Evolutionary conservation across 2,113 vertebrate genomes (phyloP), one percentile per base, ranked within the genome.

Genomic region (Pontoporia blainvillei): DNA sequence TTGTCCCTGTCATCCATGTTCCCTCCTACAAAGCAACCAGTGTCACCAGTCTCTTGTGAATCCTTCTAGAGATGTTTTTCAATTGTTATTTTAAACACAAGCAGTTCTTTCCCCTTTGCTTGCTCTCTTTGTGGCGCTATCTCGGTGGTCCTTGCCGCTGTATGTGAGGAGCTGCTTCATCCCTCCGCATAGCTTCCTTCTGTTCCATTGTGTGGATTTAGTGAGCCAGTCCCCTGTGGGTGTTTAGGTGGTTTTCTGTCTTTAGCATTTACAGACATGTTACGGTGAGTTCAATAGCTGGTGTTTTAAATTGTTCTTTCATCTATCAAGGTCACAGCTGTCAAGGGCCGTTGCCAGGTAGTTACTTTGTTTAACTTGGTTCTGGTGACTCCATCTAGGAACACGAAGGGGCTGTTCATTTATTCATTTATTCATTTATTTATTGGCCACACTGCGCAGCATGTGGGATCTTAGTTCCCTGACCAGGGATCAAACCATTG

Each of bases 331-430:
- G 79, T 54, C 2, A 2, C 1, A 10, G 41, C 44, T 76, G 29
- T 59, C 34, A 71, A 18, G 44, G 23, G 67, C 75, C 62, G 8
- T 73, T 95, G 46, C 46, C 78, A 14, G 66, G n/a, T 20, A 54
- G 27, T 76, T 82, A 41, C 75, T 83, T 67, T 83, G 18, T 44
- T 93, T 94, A 81, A 54, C 49, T 72, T 90, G 10, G 27, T 84
- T 90, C 34, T 81, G 8, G 14, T 87, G 96, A 87, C n/a, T 95
- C 52, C 54, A 8, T 66, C n/a, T 66, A 39, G 54, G 44, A 95
- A 83, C 62, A 29, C 87, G 66, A 86, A 96, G 54, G 59, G 52
- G 62, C 31, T 73, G 11, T 72, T 46, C 46, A 46, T 46, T 54
- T 78, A 14, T 72, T 46, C 11, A 46, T 46, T 46, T 46, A 41